Base-by-base conservation (phyloP, 2,888 invertebrate species). In the Pristionchus entomophagus region DNA sequence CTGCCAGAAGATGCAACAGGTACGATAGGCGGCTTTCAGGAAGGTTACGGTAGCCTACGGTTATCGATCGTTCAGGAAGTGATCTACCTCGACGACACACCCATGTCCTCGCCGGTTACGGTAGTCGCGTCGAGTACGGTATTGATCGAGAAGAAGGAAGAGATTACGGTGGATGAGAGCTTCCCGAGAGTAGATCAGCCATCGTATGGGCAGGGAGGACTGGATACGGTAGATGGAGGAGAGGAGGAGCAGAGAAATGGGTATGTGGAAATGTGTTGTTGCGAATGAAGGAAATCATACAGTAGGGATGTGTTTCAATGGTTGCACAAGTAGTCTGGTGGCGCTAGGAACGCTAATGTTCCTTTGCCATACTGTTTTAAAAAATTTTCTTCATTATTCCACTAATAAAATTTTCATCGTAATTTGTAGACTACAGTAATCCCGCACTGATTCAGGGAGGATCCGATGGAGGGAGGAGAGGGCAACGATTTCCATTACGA, bases 71-170 rank as follows among this genome's bases (percentile, higher is more conserved):
- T 56, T 4, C 38, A 73, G 56, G 82, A 82, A n/a, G 59, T 82
- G 38, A 82, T 82, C 22, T 82, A 45, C 82, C 56, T 82, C 26
- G 82, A 82, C 22, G 82, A 82, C 41, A 59, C 78, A 51, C 78
- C 78, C 78, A 22, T 51, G 17, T 19, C 51, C 6, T 80, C 78
- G 51, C 49, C 51, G 51, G 22, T 14, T 80, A 80, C 51, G 22
- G 78, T 80, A 80, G 51, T 41, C 51, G 17, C 29, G 35, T 32
- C 77, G 38, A 8, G 6, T 26, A 26, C 59, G 59, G 73, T 73
- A 73, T 45, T 35, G 41, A 38, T 45, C 41, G 41, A 45, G 73
- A 73, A 73, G 45, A 51, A 49, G 51, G 78, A 80, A 35, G 78
- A 80, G 51, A 32, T 6, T 80, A 80, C 78, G 78, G 78, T 80